Base-by-base conservation (phyloP, 2,888 invertebrate species). In the Orthosia incerta region DNA sequence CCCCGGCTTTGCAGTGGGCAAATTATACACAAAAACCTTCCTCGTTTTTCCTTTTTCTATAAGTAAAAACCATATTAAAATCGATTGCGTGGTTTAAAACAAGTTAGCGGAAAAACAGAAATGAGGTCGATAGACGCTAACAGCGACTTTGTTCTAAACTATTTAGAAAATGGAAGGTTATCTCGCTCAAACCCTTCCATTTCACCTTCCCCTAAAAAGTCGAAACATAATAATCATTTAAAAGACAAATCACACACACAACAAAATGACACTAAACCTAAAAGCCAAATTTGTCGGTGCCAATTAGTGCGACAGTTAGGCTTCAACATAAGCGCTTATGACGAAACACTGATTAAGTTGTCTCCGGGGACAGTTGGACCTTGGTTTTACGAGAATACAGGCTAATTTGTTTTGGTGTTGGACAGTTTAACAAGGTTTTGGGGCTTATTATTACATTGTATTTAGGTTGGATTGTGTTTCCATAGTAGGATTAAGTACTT, bases 331-430 rank as follows among this genome's bases (percentile, higher is more conserved):
- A 73, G 73, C 75, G 72, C 76, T 82, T 86, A 84, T 84, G 84
- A 82, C 71, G 59, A 61, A 70, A 72, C 74, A 74, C 84, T 82
- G 82, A 86, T 86, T 79, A 71, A 67, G 55, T 63, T 64, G 70
- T 71, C 71, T 65, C 18, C 13, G 11, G 63, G 73, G 67, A 68
- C 70, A 55, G 53, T 59, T 74, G 61, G 31, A 83, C 61, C 67
- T 62, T 55, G n/a, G 48, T 39, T 48, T 48, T 48, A 64, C 23
- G 59, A 67, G 64, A 67, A 64, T 56, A 65, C 46, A 2, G 16
- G 56, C 39, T 51, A 55, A 69, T 69, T 80, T 62, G 48, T 65
- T 68, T 53, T 15, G 12, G 16, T 31, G 50, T 9, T 51, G 16
- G 31, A 15, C 31, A 48, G 13, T n/a, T 60, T 39, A 9, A 9